Conservation (phyloP, 23 tunicate genomes). For the Diplosoma virens region DNA sequence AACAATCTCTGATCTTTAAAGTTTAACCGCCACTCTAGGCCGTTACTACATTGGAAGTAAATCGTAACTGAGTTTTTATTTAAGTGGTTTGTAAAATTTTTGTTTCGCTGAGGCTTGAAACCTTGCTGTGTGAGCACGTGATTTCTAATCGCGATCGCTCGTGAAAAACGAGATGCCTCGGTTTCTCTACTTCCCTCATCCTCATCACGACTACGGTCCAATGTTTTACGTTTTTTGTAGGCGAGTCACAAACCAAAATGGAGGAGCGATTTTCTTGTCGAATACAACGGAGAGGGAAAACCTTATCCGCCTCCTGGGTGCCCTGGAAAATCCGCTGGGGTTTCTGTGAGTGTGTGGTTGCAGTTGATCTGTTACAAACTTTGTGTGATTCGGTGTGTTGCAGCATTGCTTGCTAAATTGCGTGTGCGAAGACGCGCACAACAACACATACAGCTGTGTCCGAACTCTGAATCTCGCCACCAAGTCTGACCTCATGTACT, state of each 20-base stretch:
- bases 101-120: too few relatives aligned
- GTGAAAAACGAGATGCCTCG: too few relatives aligned
- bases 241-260: conserved; percentile 43
- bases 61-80: too few relatives aligned
- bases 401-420: conserved; percentile 98
- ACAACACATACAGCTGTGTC: conserved; percentile 97
- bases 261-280: conserved; percentile 89
- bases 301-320: conserved; percentile 44
- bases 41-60: too few relatives aligned
- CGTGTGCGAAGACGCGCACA: conserved; percentile 97
- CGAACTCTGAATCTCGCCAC: conserved; percentile 49
- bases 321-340: conserved; percentile 68
- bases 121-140: too few relatives aligned
- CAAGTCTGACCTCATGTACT: conserved; percentile 73
- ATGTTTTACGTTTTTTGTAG: background rate
- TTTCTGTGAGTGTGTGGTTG: conserved; percentile 46
- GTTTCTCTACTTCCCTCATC: too few relatives aligned
- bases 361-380: too few relatives aligned
- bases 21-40: too few relatives aligned
- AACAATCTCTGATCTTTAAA: too few relatives aligned
- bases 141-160: too few relatives aligned
- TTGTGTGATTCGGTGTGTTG: conserved; percentile 68
- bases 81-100: too few relatives aligned
- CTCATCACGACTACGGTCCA: too few relatives aligned
- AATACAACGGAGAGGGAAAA: conserved; percentile 89